phyloP scores from a whole-genome alignment of 1,140 invertebrate species.

The Drosophila sturtevanti region DNA sequence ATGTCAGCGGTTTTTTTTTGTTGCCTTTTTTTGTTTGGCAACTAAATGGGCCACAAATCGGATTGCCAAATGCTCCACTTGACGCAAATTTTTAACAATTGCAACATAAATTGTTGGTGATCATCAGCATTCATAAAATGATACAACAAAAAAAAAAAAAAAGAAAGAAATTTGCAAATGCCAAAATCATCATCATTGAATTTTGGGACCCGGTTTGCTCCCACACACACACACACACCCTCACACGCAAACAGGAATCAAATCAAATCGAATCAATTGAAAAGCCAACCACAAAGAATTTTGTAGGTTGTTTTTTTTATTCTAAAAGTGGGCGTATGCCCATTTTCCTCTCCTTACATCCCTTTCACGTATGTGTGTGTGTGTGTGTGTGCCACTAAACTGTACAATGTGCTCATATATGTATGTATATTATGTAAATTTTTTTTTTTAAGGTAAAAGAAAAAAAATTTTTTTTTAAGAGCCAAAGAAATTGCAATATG shows the following conservation, averaged over 20 bases:
- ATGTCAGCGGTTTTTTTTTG: slow-evolving; percentile 42
- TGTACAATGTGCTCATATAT: slow-evolving; percentile 51
- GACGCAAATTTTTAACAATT: slow-evolving; percentile 59
- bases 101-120: slow-evolving; percentile 56
- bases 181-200: slow-evolving; percentile 61
- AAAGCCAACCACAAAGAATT: slow-evolving; percentile 63
- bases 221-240: no score
- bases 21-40: background rate
- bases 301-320: slow-evolving; percentile 40
- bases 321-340: slow-evolving; percentile 43
- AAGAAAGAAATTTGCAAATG: no score
- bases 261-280: slow-evolving; percentile 71
- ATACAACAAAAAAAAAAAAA: slow-evolving; percentile 37
- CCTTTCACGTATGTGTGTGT: slow-evolving; percentile 6
- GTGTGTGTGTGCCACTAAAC: slow-evolving; percentile 37
- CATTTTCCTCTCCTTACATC: background rate
- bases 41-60: slow-evolving; percentile 29
- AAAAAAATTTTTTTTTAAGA: slow-evolving; percentile 31
- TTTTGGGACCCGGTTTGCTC: slow-evolving; percentile 10
- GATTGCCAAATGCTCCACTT: slow-evolving; percentile 45
- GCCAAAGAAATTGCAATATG: slow-evolving; percentile 61
- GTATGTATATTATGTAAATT: slow-evolving; percentile 63
- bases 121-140: slow-evolving; percentile 60
- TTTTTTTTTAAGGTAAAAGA: slow-evolving; percentile 51
- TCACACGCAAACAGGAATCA: slow-evolving; percentile 53